A percentile compares a stretch with the other conserved stretches of the same genome.
phyloP scores from a whole-genome alignment of 2,888 invertebrate genomes.

The Tubulanus polymorphus region DNA sequence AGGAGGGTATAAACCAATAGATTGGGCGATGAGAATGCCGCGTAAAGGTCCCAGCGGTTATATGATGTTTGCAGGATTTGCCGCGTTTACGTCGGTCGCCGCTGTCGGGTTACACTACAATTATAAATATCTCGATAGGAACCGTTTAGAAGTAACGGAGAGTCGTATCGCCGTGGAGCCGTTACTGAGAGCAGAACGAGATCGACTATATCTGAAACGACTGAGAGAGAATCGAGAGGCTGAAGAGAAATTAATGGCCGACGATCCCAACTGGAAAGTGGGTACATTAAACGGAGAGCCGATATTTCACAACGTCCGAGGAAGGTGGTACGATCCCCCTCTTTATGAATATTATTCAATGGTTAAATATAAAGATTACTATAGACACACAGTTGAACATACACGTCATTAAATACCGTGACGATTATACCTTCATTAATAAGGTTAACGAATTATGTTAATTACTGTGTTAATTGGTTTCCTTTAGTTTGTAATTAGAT shows the following conservation, averaged over 20 bases:
- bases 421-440: too few species aligned
- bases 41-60: conserved; percentile 23
- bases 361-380: too few species aligned
- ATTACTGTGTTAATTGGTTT: too few species aligned
- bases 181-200: conserved; percentile 75
- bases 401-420: too few species aligned
- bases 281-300: conserved; percentile 85
- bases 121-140: too few species aligned
- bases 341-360: conserved; percentile 71
- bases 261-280: conserved; percentile 85
- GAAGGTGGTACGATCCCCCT: conserved; percentile 63
- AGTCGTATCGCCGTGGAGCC: conserved; percentile 73
- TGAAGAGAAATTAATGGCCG: conserved; percentile 81
- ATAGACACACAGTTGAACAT: too few species aligned
- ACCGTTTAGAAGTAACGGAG: conserved; percentile 76
- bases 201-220: conserved; percentile 75
- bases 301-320: conserved; percentile 69
- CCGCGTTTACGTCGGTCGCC: conserved; percentile 16
- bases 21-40: conserved; percentile 48
- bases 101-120: too few species aligned
- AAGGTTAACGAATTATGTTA: too few species aligned
- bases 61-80: conserved; percentile 17
- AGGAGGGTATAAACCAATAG: conserved; percentile 81
- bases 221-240: conserved; percentile 74
- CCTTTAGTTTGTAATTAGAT: too few species aligned